Conservation (phyloP, 1,140 invertebrate species). For the Monomorium pharaonis region DNA sequence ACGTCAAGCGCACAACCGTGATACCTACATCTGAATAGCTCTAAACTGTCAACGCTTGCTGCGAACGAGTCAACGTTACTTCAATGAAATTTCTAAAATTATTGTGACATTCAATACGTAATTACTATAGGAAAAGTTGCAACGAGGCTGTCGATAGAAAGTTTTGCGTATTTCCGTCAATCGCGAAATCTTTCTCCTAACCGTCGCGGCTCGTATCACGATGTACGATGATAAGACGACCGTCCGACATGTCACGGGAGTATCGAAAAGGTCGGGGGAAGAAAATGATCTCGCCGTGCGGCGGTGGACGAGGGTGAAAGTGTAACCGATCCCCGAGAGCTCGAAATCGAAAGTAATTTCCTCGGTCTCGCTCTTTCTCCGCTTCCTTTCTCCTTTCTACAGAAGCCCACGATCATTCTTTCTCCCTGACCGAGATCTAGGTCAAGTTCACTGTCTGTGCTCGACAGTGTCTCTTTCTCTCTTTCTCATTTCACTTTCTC, state of each 20-base stretch:
- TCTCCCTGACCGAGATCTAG: conserved; percentile 76
- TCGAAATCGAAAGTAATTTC: conserved; percentile 78
- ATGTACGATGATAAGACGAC: neutral
- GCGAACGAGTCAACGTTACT: neutral
- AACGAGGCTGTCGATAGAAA: neutral
- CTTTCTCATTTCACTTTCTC: conserved; percentile 66
- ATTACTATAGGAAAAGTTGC: neutral
- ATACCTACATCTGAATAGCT: neutral
- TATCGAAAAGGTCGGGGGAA: conserved; percentile 1
- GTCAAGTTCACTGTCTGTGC: conserved; percentile 78
- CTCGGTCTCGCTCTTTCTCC: conserved; percentile 68
- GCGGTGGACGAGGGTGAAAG: conserved; percentile 64
- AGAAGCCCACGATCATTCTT: conserved; percentile 74
- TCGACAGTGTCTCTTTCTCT: conserved; percentile 66
- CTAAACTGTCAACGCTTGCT: neutral
- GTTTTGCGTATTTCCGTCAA: neutral
- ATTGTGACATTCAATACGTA: neutral
- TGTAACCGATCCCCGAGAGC: conserved; percentile 71
- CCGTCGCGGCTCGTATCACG: no score
- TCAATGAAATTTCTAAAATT: neutral
- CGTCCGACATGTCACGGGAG: neutral
- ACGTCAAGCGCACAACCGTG: neutral
- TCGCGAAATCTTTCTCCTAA: neutral
- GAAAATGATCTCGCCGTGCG: conserved; percentile 28
- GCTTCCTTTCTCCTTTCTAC: conserved; percentile 75